A percentile compares a stretch with the other conserved stretches of the same genome.
These are phyloP conservation scores for Procavia capensis DNA, from an alignment of 2,113 vertebrate genomes.

Conservation along the genomic window DNA sequence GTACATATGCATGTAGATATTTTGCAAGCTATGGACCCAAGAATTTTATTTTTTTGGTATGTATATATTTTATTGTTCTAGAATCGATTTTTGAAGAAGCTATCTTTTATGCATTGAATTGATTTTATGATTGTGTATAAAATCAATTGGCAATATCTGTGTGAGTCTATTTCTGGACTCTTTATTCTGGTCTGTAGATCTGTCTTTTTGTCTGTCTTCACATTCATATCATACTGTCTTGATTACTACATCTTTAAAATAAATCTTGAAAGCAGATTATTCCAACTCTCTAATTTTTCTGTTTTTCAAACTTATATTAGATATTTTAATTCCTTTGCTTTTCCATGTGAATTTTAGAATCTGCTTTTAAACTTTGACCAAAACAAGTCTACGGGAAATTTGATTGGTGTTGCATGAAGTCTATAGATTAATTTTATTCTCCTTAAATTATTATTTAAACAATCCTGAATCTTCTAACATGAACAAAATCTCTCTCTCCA, in stretches of 20 bases:
- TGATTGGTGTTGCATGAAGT: not conserved
- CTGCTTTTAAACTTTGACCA: not conserved
- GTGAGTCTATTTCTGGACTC: not conserved
- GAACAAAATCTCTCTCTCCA: no score
- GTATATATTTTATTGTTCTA: not conserved
- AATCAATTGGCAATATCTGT: not conserved
- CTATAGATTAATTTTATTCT: not conserved
- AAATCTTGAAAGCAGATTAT: not conserved
- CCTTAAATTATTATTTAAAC: not conserved
- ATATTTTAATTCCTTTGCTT: not conserved
- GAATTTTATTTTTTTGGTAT: not conserved
- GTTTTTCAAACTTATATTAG: not conserved
- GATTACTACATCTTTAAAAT: not conserved
- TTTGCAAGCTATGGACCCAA: not conserved
- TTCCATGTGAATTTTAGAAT: not conserved
- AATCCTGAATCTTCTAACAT: no score
- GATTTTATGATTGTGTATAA: not conserved
- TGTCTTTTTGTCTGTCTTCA: not conserved
- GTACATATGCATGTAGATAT: not conserved
- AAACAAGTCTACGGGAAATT: not conserved
- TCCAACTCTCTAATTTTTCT: not conserved
- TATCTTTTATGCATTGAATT: not conserved
- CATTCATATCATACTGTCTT: not conserved
- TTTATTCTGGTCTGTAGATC: not conserved
- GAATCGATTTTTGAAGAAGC: not conserved